Evolutionary conservation across 2,888 invertebrate genomes (phyloP).

Genomic region (Sinodicranocentrus sp.): DNA sequence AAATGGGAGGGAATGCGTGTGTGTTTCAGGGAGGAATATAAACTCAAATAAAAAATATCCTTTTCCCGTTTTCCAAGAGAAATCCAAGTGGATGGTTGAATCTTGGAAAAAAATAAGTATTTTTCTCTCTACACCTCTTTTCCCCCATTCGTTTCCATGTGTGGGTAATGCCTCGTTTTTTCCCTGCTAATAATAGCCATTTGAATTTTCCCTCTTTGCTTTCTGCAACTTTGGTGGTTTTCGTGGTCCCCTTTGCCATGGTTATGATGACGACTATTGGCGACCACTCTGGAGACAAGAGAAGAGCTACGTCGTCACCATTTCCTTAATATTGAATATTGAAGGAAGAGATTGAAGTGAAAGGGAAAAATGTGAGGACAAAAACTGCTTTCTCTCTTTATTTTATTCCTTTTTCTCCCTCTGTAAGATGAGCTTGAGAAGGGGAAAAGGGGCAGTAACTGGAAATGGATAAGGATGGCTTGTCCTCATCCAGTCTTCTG

Average conservation of each 20-base stretch:
- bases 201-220: conserved; percentile 22
- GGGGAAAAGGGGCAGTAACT: neutral
- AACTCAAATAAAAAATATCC: too few relatives aligned
- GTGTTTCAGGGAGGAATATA: too few relatives aligned
- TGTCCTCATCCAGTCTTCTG: conserved; percentile 24
- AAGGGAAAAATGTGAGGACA: conserved; percentile 10
- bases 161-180: conserved; percentile 54
- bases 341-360: conserved; percentile 30
- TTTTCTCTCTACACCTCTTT: neutral
- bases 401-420: neutral
- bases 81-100: too few relatives aligned
- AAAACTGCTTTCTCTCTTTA: conserved; percentile 36
- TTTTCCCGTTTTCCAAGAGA: too few relatives aligned
- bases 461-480: conserved; percentile 61
- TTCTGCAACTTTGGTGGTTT: conserved; percentile 28
- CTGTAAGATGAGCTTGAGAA: neutral
- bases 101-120: too few relatives aligned
- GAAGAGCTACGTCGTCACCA: conserved; percentile 28
- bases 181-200: conserved; percentile 5
- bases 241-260: neutral
- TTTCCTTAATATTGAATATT: conserved; percentile 52
- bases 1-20: neutral
- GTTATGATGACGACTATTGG: conserved; percentile 8
- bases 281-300: neutral
- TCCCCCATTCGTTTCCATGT: conserved; percentile 39